phyloP scores from a whole-genome alignment of 2,797 vertebrate species.

The Staurois parvus region DNA sequence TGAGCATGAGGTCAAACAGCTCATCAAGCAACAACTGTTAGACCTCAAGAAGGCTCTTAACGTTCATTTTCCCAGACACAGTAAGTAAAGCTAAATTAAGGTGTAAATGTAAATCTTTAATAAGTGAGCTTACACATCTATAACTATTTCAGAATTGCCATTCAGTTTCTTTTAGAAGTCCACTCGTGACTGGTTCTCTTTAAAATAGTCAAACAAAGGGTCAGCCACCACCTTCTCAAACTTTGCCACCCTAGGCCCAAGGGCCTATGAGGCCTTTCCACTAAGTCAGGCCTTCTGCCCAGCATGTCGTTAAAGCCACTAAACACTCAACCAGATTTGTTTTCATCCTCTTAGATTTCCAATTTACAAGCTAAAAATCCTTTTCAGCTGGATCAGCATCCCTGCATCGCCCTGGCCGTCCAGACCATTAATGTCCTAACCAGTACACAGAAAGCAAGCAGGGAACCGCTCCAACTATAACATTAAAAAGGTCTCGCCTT shows the following conservation, averaged over 20 bases:
- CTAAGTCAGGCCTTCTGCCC: not conserved
- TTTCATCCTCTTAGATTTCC: slow-evolving; percentile 4
- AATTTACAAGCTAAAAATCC: slow-evolving; percentile 28
- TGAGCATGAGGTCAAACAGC: too few relatives aligned
- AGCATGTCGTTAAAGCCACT: not conserved
- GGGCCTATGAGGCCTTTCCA: too few relatives aligned
- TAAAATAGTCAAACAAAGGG: not conserved
- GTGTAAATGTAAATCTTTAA: too few relatives aligned
- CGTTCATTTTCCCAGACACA: too few relatives aligned
- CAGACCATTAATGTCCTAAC: slow-evolving; percentile 28
- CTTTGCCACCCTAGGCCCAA: not conserved
- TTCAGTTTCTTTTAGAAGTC: too few relatives aligned
- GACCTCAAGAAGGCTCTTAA: too few relatives aligned
- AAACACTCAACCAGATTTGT: not conserved
- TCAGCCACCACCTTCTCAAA: not conserved
- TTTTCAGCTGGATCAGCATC: slow-evolving; percentile 27
- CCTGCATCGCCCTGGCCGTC: not conserved
- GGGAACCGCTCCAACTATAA: slow-evolving; percentile 79
- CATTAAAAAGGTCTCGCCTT: slow-evolving; percentile 80
- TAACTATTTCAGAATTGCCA: too few relatives aligned
- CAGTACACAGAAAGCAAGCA: slow-evolving; percentile 43
- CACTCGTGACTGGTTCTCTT: not conserved
- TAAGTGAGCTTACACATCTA: too few relatives aligned
- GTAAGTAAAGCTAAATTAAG: too few relatives aligned
- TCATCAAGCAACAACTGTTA: too few relatives aligned